Percentiles rank a stretch among this genome's conserved stretches.
Conservation (phyloP, 2,888 invertebrate genomes). For the Stenchaetothrips biformis region DNA sequence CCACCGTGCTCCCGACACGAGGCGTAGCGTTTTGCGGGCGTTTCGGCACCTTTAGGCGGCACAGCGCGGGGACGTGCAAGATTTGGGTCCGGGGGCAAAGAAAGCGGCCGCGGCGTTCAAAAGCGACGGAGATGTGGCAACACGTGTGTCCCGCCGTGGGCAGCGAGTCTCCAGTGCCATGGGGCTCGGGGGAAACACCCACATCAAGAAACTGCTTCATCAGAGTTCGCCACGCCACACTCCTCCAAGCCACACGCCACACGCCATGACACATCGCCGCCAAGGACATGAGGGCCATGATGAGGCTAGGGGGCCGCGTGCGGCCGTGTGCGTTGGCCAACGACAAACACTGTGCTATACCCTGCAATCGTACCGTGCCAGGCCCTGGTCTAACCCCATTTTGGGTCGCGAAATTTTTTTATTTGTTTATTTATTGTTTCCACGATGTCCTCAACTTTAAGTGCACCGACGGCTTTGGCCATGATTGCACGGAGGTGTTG, state of each 20-base stretch:
- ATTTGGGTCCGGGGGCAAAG: no score
- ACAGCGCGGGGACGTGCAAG: no score
- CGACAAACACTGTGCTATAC: background rate
- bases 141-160: background rate
- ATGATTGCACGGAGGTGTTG: background rate
- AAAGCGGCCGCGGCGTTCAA: no score
- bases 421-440: no score
- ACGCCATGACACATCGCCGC: background rate
- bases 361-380: background rate
- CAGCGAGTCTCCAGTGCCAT: background rate
- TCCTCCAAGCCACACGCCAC: no score
- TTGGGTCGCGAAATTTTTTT: no score
- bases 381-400: background rate
- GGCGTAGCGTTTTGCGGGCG: background rate
- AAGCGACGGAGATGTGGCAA: background rate
- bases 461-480: no score
- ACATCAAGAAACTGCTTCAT: background rate
- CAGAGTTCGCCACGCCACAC: background rate
- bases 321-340: background rate
- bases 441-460: no score
- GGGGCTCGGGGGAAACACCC: background rate
- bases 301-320: background rate
- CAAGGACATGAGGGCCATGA: no score
- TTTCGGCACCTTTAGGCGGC: background rate
- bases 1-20: no score